Evolutionary conservation across 2,113 vertebrate species (phyloP).

Genomic region (Isichthys henryi): DNA sequence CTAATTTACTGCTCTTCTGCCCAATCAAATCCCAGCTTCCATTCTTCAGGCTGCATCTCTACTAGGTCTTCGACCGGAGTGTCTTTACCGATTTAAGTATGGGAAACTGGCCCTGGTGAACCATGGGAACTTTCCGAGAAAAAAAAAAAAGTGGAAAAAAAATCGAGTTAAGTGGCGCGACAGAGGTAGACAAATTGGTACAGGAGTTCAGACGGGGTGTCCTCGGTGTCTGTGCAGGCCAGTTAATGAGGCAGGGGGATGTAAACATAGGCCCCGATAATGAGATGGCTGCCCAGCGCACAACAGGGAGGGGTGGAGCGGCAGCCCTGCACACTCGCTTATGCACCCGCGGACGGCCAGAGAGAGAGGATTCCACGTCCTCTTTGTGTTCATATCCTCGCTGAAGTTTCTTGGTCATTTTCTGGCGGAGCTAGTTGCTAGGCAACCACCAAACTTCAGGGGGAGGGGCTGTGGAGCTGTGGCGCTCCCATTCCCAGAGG

Average conservation of each 20-base stretch:
- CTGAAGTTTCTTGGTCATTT: slow-evolving; percentile 27
- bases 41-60: slow-evolving; percentile 4
- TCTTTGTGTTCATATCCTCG: slow-evolving; percentile 12
- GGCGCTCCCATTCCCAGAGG: neutral
- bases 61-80: slow-evolving; percentile 14
- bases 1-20: neutral
- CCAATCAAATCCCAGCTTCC: neutral
- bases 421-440: slow-evolving; percentile 30
- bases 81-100: slow-evolving; percentile 31
- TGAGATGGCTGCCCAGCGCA: slow-evolving; percentile 62
- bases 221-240: slow-evolving; percentile 53
- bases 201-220: slow-evolving; percentile 59
- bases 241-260: slow-evolving; percentile 65
- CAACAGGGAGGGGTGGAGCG: slow-evolving; percentile 34
- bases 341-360: neutral
- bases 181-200: slow-evolving; percentile 51
- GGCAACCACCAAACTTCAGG: slow-evolving; percentile 39
- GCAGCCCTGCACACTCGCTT: slow-evolving; percentile 11
- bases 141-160: slow-evolving; percentile 8
- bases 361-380: slow-evolving; percentile 7
- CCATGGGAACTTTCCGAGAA: slow-evolving; percentile 15
- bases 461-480: slow-evolving; percentile 8
- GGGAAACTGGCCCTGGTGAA: slow-evolving; percentile 24
- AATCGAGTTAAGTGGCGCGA: slow-evolving; percentile 29
- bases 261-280: slow-evolving; percentile 67